Percentiles rank a stretch among this genome's conserved stretches.
phyloP scores from a whole-genome alignment of 1,140 invertebrate genomes.

The Bombyx mori region ASM3026992v2 NC_085130.1:3867501-3868000 shows the following conservation, averaged over 20 bases:
- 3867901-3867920: conserved; percentile 46
- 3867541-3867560: too few relatives aligned
- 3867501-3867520: too few relatives aligned
- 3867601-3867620: conserved; percentile 27
- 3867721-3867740: conserved; percentile 29
- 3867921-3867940: conserved; percentile 31
- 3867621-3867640: conserved; percentile 37
- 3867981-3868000: conserved; percentile 30
- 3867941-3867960: conserved; percentile 52
- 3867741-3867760: conserved; percentile 46
- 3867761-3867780: conserved; percentile 65
- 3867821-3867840: conserved; percentile 41
- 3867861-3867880: conserved; percentile 55
- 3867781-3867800: conserved; percentile 61
- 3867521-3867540: too few relatives aligned
- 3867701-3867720: conserved; percentile 5
- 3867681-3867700: conserved; percentile 15
- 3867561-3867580: too few relatives aligned
- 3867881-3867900: conserved; percentile 54
- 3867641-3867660: conserved; percentile 38
- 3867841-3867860: conserved; percentile 56
- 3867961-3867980: conserved; percentile 40
- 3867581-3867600: too few relatives aligned
- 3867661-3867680: conserved; percentile 24
- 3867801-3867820: conserved; percentile 52